Percentiles rank a stretch among this genome's conserved stretches.
Conservation (phyloP, 2,113 vertebrate genomes). For the Ondatra zibethicus region DNA sequence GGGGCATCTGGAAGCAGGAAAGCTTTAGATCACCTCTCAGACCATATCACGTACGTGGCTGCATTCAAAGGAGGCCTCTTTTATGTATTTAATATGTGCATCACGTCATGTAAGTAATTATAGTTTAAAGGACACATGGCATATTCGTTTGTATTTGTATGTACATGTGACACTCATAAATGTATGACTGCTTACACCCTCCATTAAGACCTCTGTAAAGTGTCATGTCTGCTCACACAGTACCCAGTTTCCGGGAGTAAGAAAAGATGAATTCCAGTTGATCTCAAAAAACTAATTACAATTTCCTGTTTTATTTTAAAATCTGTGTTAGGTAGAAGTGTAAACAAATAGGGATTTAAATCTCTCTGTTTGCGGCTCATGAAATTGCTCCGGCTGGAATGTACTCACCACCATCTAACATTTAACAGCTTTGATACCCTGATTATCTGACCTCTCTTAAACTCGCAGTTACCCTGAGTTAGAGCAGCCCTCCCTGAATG, state of each 20-base stretch:
- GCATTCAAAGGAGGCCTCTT: not conserved
- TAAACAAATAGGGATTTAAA: slow-evolving; percentile 45
- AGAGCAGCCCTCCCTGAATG: not conserved
- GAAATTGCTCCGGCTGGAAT: not conserved
- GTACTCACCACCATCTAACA: not conserved
- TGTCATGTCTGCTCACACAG: slow-evolving; percentile 7
- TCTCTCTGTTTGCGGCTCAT: not conserved
- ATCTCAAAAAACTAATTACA: slow-evolving; percentile 60
- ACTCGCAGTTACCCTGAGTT: slow-evolving; percentile 41
- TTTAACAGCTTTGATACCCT: slow-evolving; percentile 9
- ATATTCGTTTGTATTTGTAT: slow-evolving; percentile 45
- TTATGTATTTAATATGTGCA: slow-evolving; percentile 55
- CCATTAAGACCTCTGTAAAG: slow-evolving; percentile 71
- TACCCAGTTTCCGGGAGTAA: slow-evolving; percentile 59
- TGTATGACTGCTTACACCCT: slow-evolving; percentile 28
- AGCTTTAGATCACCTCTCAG: slow-evolving; percentile 43
- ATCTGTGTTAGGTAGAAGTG: slow-evolving; percentile 10
- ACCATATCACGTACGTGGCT: slow-evolving; percentile 3
- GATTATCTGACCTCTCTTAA: slow-evolving; percentile 3
- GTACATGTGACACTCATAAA: slow-evolving; percentile 53
- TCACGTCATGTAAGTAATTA: slow-evolving; percentile 66
- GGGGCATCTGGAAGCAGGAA: slow-evolving; percentile 25
- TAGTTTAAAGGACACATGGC: slow-evolving; percentile 48
- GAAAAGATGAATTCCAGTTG: not conserved
- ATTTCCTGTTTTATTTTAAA: slow-evolving; percentile 33